These are phyloP conservation scores for Pasiphila rectangulata DNA, from an alignment of 2,888 invertebrate species.

Conservation along the genomic window DNA sequence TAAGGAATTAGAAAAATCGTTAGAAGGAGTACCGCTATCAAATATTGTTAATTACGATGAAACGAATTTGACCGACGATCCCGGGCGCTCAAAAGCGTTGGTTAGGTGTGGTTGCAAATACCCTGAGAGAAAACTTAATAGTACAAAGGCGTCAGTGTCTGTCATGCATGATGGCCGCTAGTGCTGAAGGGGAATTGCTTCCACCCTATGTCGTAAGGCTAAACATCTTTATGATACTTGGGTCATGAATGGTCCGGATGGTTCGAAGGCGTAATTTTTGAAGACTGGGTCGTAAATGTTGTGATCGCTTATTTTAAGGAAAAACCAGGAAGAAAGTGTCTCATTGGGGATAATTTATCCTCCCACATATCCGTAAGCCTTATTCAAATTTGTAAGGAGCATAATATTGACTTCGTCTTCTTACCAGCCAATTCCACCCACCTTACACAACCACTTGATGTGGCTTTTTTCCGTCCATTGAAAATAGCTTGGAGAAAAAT, in stretches of 20 bases:
- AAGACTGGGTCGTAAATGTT: not conserved
- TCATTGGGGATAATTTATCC: not conserved
- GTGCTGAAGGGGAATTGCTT: conserved; percentile 23
- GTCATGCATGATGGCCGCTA: conserved; percentile 5
- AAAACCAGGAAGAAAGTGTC: not conserved
- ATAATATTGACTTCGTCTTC: not conserved
- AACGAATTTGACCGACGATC: conserved; percentile 3
- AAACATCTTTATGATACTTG: not conserved
- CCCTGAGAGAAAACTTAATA: not conserved
- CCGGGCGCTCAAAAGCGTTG: not conserved
- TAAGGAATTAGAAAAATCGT: not conserved
- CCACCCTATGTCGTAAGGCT: conserved; percentile 30
- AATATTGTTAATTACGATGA: conserved; percentile 23
- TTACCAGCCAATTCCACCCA: conserved; percentile 1
- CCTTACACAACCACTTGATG: no score
- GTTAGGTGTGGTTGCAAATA: not conserved
- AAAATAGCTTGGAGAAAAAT: conserved; percentile 1
- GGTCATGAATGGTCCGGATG: conserved; percentile 4
- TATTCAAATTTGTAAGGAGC: not conserved
- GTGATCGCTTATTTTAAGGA: not conserved
- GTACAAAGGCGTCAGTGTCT: not conserved
- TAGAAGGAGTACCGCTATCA: not conserved
- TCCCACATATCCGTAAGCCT: not conserved
- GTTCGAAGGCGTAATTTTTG: conserved; percentile 4
- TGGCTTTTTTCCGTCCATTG: conserved; percentile 2